A percentile compares a stretch with the other conserved stretches of the same genome.
Conservation (phyloP, 2,113 vertebrate species). For the Hypomesus transpacificus region DNA sequence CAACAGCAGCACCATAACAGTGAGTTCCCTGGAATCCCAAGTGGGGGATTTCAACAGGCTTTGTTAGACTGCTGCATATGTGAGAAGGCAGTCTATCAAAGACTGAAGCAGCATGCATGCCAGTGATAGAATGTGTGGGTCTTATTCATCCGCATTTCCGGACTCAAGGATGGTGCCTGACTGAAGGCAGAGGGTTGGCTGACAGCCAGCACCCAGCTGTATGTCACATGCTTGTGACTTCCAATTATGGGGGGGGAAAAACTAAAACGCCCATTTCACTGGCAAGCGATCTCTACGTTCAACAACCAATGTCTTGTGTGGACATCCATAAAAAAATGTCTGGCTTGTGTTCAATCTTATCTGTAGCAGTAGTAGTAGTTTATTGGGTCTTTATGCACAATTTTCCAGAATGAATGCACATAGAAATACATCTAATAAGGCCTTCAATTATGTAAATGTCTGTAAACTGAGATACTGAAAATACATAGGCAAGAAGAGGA, state of each 20-base stretch:
- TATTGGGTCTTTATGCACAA: too few relatives aligned
- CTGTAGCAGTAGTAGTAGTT: too few relatives aligned
- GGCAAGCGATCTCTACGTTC: background rate
- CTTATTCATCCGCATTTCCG: background rate
- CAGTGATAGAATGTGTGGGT: background rate
- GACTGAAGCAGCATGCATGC: background rate
- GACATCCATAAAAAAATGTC: background rate
- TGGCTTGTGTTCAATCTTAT: background rate
- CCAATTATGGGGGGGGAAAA: slow-evolving; percentile 3
- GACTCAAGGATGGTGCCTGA: slow-evolving; percentile 12
- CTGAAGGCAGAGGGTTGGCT: background rate
- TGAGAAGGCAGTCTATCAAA: background rate
- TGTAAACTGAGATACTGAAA: too few relatives aligned
- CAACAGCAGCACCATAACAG: background rate
- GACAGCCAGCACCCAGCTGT: background rate
- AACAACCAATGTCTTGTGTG: slow-evolving; percentile 3
- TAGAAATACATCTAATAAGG: too few relatives aligned
- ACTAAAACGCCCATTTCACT: background rate
- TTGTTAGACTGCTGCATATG: slow-evolving; percentile 8
- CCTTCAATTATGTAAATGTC: too few relatives aligned
- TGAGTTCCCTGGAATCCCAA: background rate
- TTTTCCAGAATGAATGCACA: too few relatives aligned
- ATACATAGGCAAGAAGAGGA: too few relatives aligned
- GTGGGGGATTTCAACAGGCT: background rate
- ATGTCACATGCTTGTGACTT: background rate